phyloP scores from a whole-genome alignment of 1,140 invertebrate genomes.

The Trachymyrmex cornetzi region DNA sequence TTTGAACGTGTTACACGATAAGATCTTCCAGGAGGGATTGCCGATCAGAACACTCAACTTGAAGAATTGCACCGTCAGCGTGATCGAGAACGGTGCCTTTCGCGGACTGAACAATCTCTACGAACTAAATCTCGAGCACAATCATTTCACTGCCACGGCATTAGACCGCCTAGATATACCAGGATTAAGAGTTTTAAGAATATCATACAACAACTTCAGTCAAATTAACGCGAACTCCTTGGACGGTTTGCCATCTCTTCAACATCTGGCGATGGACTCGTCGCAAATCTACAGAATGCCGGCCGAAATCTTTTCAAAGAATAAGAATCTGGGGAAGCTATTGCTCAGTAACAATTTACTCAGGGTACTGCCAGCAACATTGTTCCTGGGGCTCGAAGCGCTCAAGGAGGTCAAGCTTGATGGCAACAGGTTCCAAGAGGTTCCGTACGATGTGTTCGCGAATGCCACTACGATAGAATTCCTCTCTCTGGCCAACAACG shows the following conservation, averaged over 20 bases:
- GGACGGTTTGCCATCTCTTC: conserved; percentile 92
- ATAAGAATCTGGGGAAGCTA: conserved; percentile 91
- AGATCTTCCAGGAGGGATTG: conserved; percentile 89
- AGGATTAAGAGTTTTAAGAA: conserved; percentile 90
- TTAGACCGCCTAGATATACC: conserved; percentile 91
- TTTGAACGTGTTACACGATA: conserved; percentile 87
- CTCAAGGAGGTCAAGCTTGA: conserved; percentile 92
- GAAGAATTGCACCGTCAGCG: conserved; percentile 88
- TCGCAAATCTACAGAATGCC: conserved; percentile 90
- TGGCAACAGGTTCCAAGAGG: conserved; percentile 90
- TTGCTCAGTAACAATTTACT: conserved; percentile 91
- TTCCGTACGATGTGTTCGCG: conserved; percentile 92
- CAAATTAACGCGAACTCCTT: conserved; percentile 90
- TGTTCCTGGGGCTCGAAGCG: conserved; percentile 90
- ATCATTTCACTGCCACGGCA: conserved; percentile 90
- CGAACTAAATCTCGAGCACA: conserved; percentile 91
- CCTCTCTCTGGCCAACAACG: conserved; percentile 91
- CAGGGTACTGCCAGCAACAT: conserved; percentile 88
- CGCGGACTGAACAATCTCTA: conserved; percentile 89
- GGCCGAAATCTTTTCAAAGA: conserved; percentile 91
- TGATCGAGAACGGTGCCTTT: conserved; percentile 90
- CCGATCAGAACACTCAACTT: conserved; percentile 88
- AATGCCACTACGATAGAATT: conserved; percentile 92
- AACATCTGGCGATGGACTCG: conserved; percentile 90
- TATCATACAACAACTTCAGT: conserved; percentile 93